phyloP scores from a whole-genome alignment of 2,888 invertebrate genomes.

The Drosophila neoperkinsi region DNA sequence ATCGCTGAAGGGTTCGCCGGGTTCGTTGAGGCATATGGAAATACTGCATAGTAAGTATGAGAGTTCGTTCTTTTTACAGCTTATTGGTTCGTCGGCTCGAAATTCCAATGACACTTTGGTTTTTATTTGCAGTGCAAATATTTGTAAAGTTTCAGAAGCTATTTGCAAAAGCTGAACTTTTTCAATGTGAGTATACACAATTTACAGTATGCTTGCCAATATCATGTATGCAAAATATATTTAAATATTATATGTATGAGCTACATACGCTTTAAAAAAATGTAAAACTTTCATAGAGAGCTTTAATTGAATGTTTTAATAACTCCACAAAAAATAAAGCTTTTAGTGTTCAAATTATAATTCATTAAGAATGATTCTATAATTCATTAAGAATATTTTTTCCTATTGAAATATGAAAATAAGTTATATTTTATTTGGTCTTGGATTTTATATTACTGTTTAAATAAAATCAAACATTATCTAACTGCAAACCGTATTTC shows the following conservation, averaged over 20 bases:
- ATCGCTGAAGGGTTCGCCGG: conserved; percentile 10
- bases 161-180: conserved; percentile 31
- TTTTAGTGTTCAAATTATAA: too few species aligned
- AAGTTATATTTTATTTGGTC: not conserved
- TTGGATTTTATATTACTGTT: not conserved
- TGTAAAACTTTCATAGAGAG: not conserved
- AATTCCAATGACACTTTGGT: conserved; percentile 34
- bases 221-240: not conserved
- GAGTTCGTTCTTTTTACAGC: conserved; percentile 31
- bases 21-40: not conserved
- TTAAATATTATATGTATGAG: not conserved
- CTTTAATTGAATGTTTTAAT: not conserved
- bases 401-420: not conserved
- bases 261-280: not conserved
- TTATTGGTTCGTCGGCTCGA: conserved; percentile 38
- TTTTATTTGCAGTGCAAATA: conserved; percentile 43
- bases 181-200: conserved; percentile 3
- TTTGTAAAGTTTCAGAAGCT: conserved; percentile 49
- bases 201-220: not conserved
- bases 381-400: not conserved
- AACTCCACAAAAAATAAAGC: not conserved
- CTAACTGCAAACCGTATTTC: conserved; percentile 18
- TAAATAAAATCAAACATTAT: not conserved
- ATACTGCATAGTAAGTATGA: not conserved
- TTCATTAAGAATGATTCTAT: not conserved